Percentiles rank a stretch among this genome's conserved stretches.
phyloP scores from a whole-genome alignment of 2,797 vertebrate genomes.

The Trematomus bernacchii region DNA sequence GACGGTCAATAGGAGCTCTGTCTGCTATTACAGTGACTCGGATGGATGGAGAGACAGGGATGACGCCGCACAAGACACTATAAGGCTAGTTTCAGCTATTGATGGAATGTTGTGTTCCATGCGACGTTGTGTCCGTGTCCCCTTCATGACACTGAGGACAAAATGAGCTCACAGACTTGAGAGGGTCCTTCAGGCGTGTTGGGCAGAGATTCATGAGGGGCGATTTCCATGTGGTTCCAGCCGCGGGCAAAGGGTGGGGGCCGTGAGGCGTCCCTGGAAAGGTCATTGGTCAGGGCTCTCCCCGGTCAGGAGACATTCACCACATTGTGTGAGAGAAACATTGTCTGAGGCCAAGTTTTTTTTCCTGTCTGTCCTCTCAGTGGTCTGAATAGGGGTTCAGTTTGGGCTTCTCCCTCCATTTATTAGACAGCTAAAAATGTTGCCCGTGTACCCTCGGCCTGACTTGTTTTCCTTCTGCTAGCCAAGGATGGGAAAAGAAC shows the following conservation, averaged over 20 bases:
- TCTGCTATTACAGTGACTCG: conserved; percentile 45
- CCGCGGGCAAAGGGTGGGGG: conserved; percentile 17
- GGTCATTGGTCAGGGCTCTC: conserved; percentile 63
- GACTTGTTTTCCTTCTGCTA: conserved; percentile 70
- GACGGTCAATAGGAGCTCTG: conserved; percentile 72
- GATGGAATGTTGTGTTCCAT: conserved; percentile 63
- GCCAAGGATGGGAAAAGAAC: conserved; percentile 72
- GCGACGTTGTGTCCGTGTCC: conserved; percentile 58
- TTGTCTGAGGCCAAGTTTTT: conserved; percentile 70
- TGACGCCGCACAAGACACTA: conserved; percentile 25
- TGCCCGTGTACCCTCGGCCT: conserved; percentile 43
- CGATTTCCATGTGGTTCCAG: conserved; percentile 43
- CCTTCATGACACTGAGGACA: conserved; percentile 62
- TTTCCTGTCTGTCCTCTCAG: conserved; percentile 46
- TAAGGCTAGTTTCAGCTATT: conserved; percentile 61
- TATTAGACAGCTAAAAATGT: conserved; percentile 78
- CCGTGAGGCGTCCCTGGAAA: conserved; percentile 55
- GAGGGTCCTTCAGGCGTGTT: conserved; percentile 37
- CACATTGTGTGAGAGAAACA: conserved; percentile 74
- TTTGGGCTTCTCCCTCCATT: conserved; percentile 67
- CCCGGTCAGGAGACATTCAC: conserved; percentile 71
- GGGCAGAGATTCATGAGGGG: conserved; percentile 30
- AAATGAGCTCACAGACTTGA: conserved; percentile 54
- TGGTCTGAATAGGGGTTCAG: conserved; percentile 72
- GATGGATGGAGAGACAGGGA: conserved; percentile 51